Evolutionary conservation across 2,888 invertebrate genomes (phyloP), one percentile per base, ranked within the genome.

Genomic region (Eupithecia exiguata): DNA sequence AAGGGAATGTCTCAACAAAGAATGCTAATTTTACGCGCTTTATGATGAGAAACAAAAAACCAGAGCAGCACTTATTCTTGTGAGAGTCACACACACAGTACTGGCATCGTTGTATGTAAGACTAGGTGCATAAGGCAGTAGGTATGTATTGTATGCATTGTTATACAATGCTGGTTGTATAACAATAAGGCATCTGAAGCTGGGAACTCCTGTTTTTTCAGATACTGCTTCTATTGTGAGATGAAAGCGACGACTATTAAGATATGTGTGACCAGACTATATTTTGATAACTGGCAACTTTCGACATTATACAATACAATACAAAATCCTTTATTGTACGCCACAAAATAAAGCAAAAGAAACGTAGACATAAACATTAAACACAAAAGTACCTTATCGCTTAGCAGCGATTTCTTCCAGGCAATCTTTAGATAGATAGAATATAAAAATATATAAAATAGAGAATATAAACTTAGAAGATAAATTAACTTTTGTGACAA

Each of bases 1-100:
- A 35, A 35, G 4, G 62, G 3, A 62, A 58, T 58, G 35, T 62
- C n/a, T 18, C 62, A 18, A 9, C 35, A 35, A 62, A 35, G 62
- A 70, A 68, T 62, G 62, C 30, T 62, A 62, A 35, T 62, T 35
- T 62, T 30, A 16, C 61, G 16, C 61, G 30, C 16, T 61, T 61
- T 62, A 62, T 62, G 62, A 35, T 62, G 62, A 18, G 62, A 62
- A 62, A 35, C 14, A 30, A 62, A 62, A 62, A 62, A 35, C 35
- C 35, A 18, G 35, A 12, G 62, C 62, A 35, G 35, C 35, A 18
- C 62, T 30, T 16, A 35, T 35, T 62, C 62, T 62, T 62, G 62
- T 62, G 62, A 18, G 62, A 62, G 7, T 62, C 62, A 18, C 35
- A 18, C 62, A 18, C 35, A 18, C 62, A 62, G 62, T 35, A 62